Evolutionary conservation across 2,888 invertebrate species (phyloP).

Genomic region (Tetramorium bicarinatum): DNA sequence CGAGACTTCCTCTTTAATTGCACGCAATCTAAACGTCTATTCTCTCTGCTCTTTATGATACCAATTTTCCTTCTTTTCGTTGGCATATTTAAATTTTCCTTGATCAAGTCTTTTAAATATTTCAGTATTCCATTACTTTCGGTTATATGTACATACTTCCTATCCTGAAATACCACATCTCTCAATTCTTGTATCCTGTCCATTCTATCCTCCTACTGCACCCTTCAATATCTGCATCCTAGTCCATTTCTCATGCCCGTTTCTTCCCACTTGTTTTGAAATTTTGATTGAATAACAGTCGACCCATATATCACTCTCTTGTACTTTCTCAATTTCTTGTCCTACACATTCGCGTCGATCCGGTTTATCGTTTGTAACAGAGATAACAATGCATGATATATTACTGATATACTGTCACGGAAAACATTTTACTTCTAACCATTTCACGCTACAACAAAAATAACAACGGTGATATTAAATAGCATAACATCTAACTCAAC

Average conservation of each 20-base stretch:
- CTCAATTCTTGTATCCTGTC: constrained; percentile 25
- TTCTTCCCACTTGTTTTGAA: constrained; percentile 38
- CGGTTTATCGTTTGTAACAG: background rate
- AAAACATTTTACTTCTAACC: background rate
- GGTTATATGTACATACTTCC: background rate
- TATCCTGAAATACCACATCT: constrained; percentile 5
- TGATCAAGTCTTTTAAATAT: constrained; percentile 17
- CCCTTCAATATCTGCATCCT: background rate
- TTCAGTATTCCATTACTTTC: background rate
- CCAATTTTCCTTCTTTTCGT: background rate
- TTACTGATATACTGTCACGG: background rate
- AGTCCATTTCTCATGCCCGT: constrained; percentile 41
- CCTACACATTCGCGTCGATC: constrained; percentile 1
- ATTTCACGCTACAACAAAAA: background rate
- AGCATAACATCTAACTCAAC: background rate
- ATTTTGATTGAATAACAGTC: constrained; percentile 51
- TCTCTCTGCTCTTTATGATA: background rate
- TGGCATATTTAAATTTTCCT: constrained; percentile 10
- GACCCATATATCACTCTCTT: constrained; percentile 15
- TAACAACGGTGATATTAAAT: background rate
- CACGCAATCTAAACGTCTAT: constrained; percentile 13
- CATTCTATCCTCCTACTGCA: background rate
- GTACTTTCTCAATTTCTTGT: constrained; percentile 48
- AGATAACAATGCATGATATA: constrained; percentile 24
- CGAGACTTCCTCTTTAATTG: constrained; percentile 19